Conservation (phyloP, 2,797 vertebrate genomes). For the Microchirus variegatus region DNA sequence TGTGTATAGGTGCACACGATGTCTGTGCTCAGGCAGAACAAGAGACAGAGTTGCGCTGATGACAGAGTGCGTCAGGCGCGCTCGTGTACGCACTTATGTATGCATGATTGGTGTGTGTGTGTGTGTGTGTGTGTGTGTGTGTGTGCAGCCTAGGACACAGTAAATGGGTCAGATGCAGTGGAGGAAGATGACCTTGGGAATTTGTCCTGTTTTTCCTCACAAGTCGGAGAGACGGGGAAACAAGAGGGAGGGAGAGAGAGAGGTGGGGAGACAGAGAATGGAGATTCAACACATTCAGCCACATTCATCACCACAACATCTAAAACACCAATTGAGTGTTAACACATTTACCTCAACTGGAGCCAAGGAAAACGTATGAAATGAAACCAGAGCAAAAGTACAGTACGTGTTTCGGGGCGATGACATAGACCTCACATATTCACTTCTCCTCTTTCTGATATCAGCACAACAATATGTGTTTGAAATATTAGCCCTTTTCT, state of each 20-base stretch:
- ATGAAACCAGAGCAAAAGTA: too few species aligned
- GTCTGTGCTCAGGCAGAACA: conserved; percentile 13
- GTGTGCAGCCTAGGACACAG: conserved; percentile 47
- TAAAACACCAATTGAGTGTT: neutral
- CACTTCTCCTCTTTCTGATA: too few species aligned
- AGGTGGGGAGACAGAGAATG: conserved; percentile 5
- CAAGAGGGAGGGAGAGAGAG: conserved; percentile 22
- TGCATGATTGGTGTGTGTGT: conserved; percentile 43
- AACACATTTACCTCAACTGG: neutral
- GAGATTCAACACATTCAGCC: neutral
- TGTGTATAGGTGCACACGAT: conserved; percentile 8
- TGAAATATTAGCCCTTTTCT: too few species aligned
- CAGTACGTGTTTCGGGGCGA: too few species aligned
- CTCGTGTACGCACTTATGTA: conserved; percentile 51
- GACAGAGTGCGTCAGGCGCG: conserved; percentile 17
- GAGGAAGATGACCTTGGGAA: conserved; percentile 78
- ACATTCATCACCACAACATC: neutral
- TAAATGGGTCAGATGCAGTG: conserved; percentile 78
- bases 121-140: conserved; percentile 15
- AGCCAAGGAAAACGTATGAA: too few species aligned
- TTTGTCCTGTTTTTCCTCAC: conserved; percentile 73
- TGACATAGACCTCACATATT: too few species aligned
- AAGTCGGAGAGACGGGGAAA: conserved; percentile 11
- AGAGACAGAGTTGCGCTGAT: conserved; percentile 30
- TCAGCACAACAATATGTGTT: too few species aligned